Base-by-base conservation (phyloP, 1,140 invertebrate species). In the Conus betulinus region DNA sequence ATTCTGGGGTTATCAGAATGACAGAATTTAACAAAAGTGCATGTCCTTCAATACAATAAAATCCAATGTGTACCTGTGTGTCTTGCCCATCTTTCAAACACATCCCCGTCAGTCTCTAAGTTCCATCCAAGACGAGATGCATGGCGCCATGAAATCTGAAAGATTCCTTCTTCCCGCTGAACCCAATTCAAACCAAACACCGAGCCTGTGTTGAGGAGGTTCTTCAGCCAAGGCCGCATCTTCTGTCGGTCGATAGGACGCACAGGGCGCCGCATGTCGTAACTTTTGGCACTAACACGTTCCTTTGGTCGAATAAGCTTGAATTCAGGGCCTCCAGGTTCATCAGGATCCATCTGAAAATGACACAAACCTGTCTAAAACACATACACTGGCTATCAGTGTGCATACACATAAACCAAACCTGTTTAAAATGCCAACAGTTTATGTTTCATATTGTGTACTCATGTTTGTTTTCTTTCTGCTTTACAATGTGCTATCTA, bases 141-240 rank as follows among this genome's bases (percentile, higher is more conserved):
- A 89, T 95, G 94, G 79, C 91, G 91, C 94, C 94, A 95, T 15
- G 92, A 92, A 27, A 95, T 93, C 51, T 90, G 88, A 71, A 94
- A 93, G 6, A 93, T 88, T 57, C 88, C 90, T 63, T 92, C 78
- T 27, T 90, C 85, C 51, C 90, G 67, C 82, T 94, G 88, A 3
- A 90, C 79, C 94, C 94, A 95, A 52, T 85, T 86, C 51, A 94
- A 87, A 1, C 93, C 94, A 8, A 91, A 90, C 27, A 92, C 89
- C 15, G 85, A 88, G 5, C 89, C 90, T 17, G 51, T 83, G 78
- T 94, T 88, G 0, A 94, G 85, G 15, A 91, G 87, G n/a, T 92
- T 87, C 57, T 89, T 90, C 74, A 93, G 88, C 93, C 93, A 93
- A 2, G 92, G 91, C 13, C 91, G 86, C 93, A 93, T 93, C 20